Base-by-base conservation (phyloP, 1,140 invertebrate genomes). In the Elymnias hypermnestra region DNA sequence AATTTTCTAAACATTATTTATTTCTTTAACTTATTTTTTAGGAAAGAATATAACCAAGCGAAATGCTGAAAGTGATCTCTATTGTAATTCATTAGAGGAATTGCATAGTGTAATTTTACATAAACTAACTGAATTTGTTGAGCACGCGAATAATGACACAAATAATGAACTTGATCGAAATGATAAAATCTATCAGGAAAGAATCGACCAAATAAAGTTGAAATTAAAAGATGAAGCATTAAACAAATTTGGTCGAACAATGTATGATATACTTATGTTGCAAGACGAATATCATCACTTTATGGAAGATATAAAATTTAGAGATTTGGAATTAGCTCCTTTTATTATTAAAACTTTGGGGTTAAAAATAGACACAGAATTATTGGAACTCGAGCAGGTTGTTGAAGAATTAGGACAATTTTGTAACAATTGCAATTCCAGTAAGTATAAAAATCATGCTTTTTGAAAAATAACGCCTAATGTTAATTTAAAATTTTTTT, bases 221-320 rank as follows among this genome's bases (percentile, higher is more conserved):
- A 52, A 52, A 1, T 25, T 73, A 21, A 68, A 65, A 46, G 41
- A 59, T 5, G 13, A 37, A n/a, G 62, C 57, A n/a, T 21, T 71
- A 23, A 44, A 58, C 13, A n/a, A 47, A 13, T 71, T 66, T 39
- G 64, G 62, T 10, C 33, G 29, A 5, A 56, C 53, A 10, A 63
- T 71, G 56, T 68, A 64, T n/a, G 56, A 71, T 31, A 48, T 70
- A 33, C 54, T 73, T 29, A 37, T 25, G 39, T 44, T 73, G n/a
- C 53, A 68, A 52, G 67, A 71, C 29, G 53, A 71, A 10, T 73
- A 68, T 44, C 51, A 59, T 48, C 55, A 66, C 37, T 62, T 56
- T 44, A 33, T 40, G 6, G 14, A 58, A 13, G 29, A 63, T 17
- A 18, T 63, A 35, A 36, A 43, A 15, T 10, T 13, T 14, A 33